Evolutionary conservation across 2,888 invertebrate genomes (phyloP), one percentile per base, ranked within the genome.

Genomic region (Sericinus montela): DNA sequence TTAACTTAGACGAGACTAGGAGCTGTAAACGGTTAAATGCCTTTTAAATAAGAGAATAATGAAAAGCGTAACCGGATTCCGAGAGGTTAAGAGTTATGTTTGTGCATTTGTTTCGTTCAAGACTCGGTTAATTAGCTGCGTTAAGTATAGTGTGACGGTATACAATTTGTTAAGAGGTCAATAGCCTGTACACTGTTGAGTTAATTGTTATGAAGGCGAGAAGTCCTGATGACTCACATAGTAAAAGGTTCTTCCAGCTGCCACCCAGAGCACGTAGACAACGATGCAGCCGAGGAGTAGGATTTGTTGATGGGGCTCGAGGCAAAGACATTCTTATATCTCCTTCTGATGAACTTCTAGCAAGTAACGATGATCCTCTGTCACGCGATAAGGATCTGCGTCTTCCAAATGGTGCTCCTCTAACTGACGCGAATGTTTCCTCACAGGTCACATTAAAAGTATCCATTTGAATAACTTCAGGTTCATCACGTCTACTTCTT

Each of bases 221-320:
- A 57, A 56, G 65, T 67, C 73, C 62, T 72, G 67, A 59, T 68
- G 68, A 93, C 94, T 94, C 92, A 94, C 94, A 90, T 90, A 93
- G 91, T 71, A 94, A 88, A 58, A 94, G 91, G 83, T 94, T 94
- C 84, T 92, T 94, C 94, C 94, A 94, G 83, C 94, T 94, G 59
- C 94, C 94, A 70, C 93, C 94, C 63, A 94, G 91, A 54, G 92
- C 93, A 63, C 92, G 92, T 58, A 94, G 92, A 75, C 93, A 94
- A 75, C 93, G 93, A 77, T 93, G 92, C 59, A 91, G 77, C 23
- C 91, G 85, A 40, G 90, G 87, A 3, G 80, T 65, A 50, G 89
- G 88, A 30, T 83, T 76, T 11, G 32, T 11, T 11, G 80, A 80
- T 1, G 86, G 80, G 0, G 84, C 77, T 4, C 83, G 78, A 0